Base-by-base conservation (phyloP, 2,113 vertebrate genomes). In the Spheniscus mendiculus region DNA sequence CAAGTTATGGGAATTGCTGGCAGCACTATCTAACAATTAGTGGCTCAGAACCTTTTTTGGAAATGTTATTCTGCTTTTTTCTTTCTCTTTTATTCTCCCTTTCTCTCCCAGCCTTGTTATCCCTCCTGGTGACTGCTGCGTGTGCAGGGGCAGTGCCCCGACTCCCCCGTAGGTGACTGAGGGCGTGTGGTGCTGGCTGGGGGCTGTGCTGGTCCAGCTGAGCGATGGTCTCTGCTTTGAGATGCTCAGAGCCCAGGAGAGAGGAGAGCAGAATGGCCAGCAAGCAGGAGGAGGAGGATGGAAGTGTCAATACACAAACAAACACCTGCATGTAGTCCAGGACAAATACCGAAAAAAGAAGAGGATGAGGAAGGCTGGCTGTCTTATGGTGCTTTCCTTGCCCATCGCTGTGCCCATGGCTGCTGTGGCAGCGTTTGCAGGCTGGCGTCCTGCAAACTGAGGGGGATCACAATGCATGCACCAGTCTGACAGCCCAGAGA, bases 401-500 rank as follows among this genome's bases (percentile, higher is more conserved):
- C 32, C 52, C 5, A 1, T 25, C 1, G 2, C 38, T 1, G 0
- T 53, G 26, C 30, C 32, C 47, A 40, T 38, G 26, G 47, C 78
- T 84, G 63, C 91, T 65, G 53, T 34, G 63, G 86, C 38, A 76
- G 40, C 12, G 2, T 85, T 61, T 82, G 13, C 50, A 83, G 58
- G 38, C 32, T 90, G 55, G 5, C 1, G 0, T 79, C 32, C 70
- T 83, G 40, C 65, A 53, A 0, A 18, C 21, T 42, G 19, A 3
- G 21, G 42, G 22, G 8, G 27, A n/a, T 63, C n/a, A 8, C 27
- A 6, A 32, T 50, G 34, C 19, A 20, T 2, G 0, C 21, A 18
- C 50, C 44, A 18, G 18, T 44, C 38, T 80, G 83, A 50, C 38
- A 88, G 70, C 66, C 42, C 3, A 0, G 55, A 73, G 36, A 5